Percentiles rank a stretch among this genome's conserved stretches.
phyloP scores from a whole-genome alignment of 2,888 invertebrate genomes.

The Orthosia gracilis region DNA sequence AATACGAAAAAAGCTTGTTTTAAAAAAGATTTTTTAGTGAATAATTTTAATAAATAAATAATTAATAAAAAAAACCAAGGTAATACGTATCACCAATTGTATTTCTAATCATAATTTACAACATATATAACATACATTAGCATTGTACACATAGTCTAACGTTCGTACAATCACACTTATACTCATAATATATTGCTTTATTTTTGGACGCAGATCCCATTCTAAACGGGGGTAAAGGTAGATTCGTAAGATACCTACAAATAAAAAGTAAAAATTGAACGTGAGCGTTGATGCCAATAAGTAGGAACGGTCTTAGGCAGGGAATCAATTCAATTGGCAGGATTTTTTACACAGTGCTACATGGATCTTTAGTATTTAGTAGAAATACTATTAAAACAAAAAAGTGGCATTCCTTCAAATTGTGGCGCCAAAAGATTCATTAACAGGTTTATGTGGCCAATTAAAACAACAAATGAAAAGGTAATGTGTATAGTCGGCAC shows the following conservation, averaged over 20 bases:
- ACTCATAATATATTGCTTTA: constrained; percentile 55
- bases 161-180: constrained; percentile 45
- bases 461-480: neutral
- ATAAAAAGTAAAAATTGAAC: constrained; percentile 16
- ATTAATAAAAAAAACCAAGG: no score
- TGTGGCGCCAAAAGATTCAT: neutral
- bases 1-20: no score
- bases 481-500: neutral
- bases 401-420: neutral
- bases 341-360: neutral
- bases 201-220: constrained; percentile 56
- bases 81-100: constrained; percentile 76
- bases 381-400: neutral
- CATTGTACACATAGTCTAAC: constrained; percentile 67
- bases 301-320: constrained; percentile 18
- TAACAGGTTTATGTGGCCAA: neutral
- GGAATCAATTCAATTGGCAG: constrained; percentile 23
- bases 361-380: neutral
- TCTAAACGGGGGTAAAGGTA: constrained; percentile 31
- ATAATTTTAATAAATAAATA: no score
- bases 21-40: no score
- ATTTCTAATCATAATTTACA: constrained; percentile 75
- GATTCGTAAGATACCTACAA: neutral
- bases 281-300: constrained; percentile 27
- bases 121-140: constrained; percentile 68